Conservation (phyloP, 2,797 vertebrate species). For the Premnoplex brunnescens region DNA sequence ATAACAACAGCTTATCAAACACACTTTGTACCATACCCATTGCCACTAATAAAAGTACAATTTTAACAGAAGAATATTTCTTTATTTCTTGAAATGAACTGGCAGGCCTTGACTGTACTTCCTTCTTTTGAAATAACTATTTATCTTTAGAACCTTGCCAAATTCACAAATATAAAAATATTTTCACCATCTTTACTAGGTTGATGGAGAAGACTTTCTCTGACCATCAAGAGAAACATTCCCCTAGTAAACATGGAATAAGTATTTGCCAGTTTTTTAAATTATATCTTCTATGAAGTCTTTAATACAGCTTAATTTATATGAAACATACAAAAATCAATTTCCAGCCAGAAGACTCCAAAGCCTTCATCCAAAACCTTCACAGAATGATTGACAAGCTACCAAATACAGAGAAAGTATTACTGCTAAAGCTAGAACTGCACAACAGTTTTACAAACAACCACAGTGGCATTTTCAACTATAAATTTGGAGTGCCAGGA, state of each 20-base stretch:
- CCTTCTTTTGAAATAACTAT: conserved; percentile 72
- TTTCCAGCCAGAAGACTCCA: not conserved
- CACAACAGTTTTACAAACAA: not conserved
- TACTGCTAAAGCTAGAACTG: not conserved
- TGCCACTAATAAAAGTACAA: not conserved
- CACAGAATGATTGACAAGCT: not conserved
- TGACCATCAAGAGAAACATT: conserved; percentile 83
- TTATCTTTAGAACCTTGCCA: not conserved
- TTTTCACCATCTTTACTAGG: conserved; percentile 78
- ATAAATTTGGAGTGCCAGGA: not conserved
- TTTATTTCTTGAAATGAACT: not conserved
- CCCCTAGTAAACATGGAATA: conserved; percentile 79
- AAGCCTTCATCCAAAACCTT: not conserved
- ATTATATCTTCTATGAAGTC: not conserved
- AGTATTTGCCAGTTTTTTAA: not conserved
- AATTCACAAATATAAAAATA: conserved; percentile 50
- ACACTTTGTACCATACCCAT: not conserved
- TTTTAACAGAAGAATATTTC: not conserved
- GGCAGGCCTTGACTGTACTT: conserved; percentile 72
- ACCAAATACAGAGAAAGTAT: not conserved
- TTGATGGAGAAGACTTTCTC: conserved; percentile 75
- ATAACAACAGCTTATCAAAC: not conserved
- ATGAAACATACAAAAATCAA: not conserved
- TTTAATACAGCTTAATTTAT: not conserved
- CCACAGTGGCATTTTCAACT: not conserved